Evolutionary conservation across 2,888 invertebrate genomes (phyloP).

Genomic region (Portevinia maculata): DNA sequence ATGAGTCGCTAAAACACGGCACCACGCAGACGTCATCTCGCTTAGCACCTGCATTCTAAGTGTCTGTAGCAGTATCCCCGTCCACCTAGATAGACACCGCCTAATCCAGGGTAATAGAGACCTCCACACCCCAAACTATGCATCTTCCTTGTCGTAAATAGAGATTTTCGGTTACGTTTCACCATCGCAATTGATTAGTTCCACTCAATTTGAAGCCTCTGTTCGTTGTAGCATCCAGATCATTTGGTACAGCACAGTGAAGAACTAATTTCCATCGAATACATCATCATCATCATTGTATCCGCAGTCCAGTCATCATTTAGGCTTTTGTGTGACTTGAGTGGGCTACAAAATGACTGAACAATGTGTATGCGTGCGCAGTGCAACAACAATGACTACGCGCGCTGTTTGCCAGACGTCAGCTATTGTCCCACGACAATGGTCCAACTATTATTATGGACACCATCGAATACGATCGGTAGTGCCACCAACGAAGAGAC

Average conservation of each 20-base stretch:
- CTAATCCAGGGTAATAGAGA: conserved; percentile 71
- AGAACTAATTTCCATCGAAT: conserved; percentile 74
- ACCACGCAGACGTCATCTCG: conserved; percentile 34
- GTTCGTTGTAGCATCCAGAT: conserved; percentile 42
- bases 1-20: conserved; percentile 61
- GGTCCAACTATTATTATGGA: conserved; percentile 61
- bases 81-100: conserved; percentile 28
- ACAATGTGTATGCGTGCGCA: conserved; percentile 67
- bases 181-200: conserved; percentile 68
- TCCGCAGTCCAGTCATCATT: conserved; percentile 56
- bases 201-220: conserved; percentile 72
- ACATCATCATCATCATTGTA: conserved; percentile 70
- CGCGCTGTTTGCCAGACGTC: conserved; percentile 46
- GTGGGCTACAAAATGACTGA: conserved; percentile 68
- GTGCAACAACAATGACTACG: conserved; percentile 57
- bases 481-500: conserved; percentile 66
- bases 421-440: conserved; percentile 61
- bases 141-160: conserved; percentile 53
- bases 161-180: conserved; percentile 68
- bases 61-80: conserved; percentile 7
- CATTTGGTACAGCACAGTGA: conserved; percentile 17
- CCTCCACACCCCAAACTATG: conserved; percentile 65
- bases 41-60: conserved; percentile 60
- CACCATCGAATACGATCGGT: conserved; percentile 45
- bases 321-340: conserved; percentile 68